Conservation (phyloP, 2,113 vertebrate genomes). For the Grus americana region DNA sequence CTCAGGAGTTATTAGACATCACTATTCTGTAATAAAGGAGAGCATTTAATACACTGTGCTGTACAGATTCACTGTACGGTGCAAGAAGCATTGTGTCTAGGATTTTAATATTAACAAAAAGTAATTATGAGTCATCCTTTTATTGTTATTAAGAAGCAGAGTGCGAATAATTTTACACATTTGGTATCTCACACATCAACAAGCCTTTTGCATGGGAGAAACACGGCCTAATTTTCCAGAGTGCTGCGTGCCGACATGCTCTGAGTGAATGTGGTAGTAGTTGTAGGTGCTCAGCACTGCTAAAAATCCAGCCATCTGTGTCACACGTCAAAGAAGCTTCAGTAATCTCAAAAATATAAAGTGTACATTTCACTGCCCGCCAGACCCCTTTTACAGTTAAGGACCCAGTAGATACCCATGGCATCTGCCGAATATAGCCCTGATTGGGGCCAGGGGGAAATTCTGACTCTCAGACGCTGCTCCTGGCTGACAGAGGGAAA, state of each 20-base stretch:
- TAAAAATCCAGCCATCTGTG: slow-evolving; percentile 1
- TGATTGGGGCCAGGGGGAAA: not conserved
- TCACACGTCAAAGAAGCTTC: slow-evolving; percentile 16
- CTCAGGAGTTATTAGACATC: slow-evolving; percentile 46
- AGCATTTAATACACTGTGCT: slow-evolving; percentile 46
- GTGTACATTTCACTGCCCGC: not conserved
- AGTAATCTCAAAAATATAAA: slow-evolving; percentile 12
- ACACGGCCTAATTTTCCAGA: slow-evolving; percentile 52
- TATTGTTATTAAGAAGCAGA: slow-evolving; percentile 52
- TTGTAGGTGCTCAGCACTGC: slow-evolving; percentile 6
- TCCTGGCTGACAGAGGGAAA: not conserved
- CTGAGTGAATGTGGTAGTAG: not conserved
- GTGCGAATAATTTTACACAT: slow-evolving; percentile 59
- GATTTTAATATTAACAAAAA: slow-evolving; percentile 54
- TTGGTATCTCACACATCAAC: slow-evolving; percentile 36
- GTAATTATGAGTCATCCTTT: slow-evolving; percentile 57
- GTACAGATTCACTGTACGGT: not conserved
- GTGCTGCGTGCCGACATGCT: not conserved
- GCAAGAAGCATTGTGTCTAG: slow-evolving; percentile 21
- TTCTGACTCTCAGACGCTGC: not conserved
- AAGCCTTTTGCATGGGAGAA: slow-evolving; percentile 44
- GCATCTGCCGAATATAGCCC: not conserved
- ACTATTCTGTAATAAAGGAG: slow-evolving; percentile 48
- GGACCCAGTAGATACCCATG: not conserved
- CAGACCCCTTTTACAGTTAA: not conserved